These are phyloP conservation scores for Encarsia formosa DNA, from an alignment of 2,888 invertebrate genomes.

Conservation along the genomic window DNA sequence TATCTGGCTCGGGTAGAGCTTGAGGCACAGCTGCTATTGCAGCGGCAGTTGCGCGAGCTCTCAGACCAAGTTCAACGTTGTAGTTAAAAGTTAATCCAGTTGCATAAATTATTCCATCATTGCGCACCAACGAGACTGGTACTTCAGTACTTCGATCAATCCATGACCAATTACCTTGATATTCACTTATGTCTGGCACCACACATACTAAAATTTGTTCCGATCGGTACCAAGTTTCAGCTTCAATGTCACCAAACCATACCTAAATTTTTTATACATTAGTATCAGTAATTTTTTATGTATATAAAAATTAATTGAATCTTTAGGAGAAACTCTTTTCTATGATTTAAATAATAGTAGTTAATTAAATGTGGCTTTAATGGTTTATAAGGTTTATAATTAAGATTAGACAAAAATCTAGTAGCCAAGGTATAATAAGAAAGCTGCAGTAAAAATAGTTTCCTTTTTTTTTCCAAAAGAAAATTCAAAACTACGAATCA, in stretches of 20 bases:
- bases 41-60: constrained; percentile 54
- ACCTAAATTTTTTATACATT: too few relatives aligned
- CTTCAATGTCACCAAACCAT: constrained; percentile 91
- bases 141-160: constrained; percentile 56
- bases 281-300: too few relatives aligned
- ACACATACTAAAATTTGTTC: constrained; percentile 25
- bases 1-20: background rate
- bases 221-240: constrained; percentile 46
- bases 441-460: background rate
- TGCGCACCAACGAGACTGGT: constrained; percentile 92
- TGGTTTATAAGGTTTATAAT: too few relatives aligned
- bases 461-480: background rate
- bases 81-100: constrained; percentile 98
- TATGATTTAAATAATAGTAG: background rate
- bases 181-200: constrained; percentile 62
- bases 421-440: too few relatives aligned
- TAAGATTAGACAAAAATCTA: too few relatives aligned
- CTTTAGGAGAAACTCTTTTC: background rate
- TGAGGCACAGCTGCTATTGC: background rate
- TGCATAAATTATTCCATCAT: constrained; percentile 97
- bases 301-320: background rate
- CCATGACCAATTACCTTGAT: constrained; percentile 61
- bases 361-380: too few relatives aligned
- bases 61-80: constrained; percentile 93
- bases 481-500: background rate